Percentiles rank a stretch among this genome's conserved stretches.
Conservation (phyloP, 2,888 invertebrate genomes). For the Euplagia quadripunctaria region DNA sequence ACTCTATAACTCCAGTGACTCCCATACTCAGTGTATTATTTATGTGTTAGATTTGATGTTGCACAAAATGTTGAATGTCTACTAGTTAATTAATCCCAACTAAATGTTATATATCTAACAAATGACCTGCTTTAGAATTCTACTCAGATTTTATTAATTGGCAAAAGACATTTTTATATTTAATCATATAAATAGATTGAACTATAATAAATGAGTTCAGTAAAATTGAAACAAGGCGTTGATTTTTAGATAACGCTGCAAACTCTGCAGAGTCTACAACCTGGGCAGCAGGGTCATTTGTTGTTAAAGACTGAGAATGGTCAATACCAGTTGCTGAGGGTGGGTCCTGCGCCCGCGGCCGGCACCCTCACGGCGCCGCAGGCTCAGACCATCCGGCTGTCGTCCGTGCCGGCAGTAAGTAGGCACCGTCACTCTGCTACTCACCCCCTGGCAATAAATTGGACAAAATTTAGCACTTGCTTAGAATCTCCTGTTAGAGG, state of each 20-base stretch:
- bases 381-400: slow-evolving; percentile 93
- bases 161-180: slow-evolving; percentile 37
- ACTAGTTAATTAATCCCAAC: slow-evolving; percentile 34
- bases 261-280: slow-evolving; percentile 94
- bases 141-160: slow-evolving; percentile 49
- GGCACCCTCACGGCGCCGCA: slow-evolving; percentile 87
- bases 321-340: slow-evolving; percentile 96
- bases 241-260: slow-evolving; percentile 94
- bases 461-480: slow-evolving; percentile 44
- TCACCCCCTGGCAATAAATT: slow-evolving; percentile 46
- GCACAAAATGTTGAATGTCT: slow-evolving; percentile 49
- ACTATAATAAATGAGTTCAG: slow-evolving; percentile 51
- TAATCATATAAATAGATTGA: slow-evolving; percentile 38
- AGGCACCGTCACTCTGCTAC: slow-evolving; percentile 84
- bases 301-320: slow-evolving; percentile 99
- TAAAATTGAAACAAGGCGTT: slow-evolving; percentile 78
- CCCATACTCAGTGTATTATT: slow-evolving; percentile 24
- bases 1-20: slow-evolving; percentile 37
- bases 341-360: slow-evolving; percentile 92
- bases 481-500: slow-evolving; percentile 26
- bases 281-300: slow-evolving; percentile 95
- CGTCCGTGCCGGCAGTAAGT: slow-evolving; percentile 96
- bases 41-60: slow-evolving; percentile 43
- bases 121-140: slow-evolving; percentile 70
- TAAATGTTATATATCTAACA: slow-evolving; percentile 63